These are phyloP conservation scores for Patiria pectinifera DNA, from an alignment of 53 echinoderm and acorn worm genomes.

Conservation along the genomic window DNA sequence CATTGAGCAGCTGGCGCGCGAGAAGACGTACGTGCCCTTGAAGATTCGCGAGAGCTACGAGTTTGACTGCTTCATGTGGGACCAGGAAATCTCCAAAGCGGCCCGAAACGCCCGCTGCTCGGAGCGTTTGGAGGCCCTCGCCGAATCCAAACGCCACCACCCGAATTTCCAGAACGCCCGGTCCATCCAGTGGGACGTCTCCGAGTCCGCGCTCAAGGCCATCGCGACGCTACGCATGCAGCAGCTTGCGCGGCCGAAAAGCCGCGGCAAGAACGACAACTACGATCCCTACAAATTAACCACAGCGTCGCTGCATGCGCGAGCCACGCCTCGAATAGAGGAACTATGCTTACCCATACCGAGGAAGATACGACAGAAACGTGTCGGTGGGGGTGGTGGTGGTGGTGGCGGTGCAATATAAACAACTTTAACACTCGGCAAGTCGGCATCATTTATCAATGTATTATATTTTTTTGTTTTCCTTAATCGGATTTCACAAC, in stretches of 20 bases:
- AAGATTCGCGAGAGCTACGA: constrained; percentile 93
- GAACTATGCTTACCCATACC: constrained; percentile 93
- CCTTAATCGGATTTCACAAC: not conserved
- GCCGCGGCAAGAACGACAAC: constrained; percentile 85
- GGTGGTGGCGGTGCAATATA: constrained; percentile 30
- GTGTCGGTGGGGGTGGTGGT: constrained; percentile 24
- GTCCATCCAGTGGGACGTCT: constrained; percentile 78
- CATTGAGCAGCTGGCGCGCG: constrained; percentile 82
- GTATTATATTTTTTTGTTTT: not conserved
- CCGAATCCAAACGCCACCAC: constrained; percentile 85
- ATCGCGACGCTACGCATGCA: constrained; percentile 94
- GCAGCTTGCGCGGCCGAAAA: constrained; percentile 93
- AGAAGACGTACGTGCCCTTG: constrained; percentile 81
- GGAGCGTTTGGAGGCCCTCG: constrained; percentile 81
- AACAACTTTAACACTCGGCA: not conserved
- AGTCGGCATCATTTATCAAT: not conserved
- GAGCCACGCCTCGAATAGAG: constrained; percentile 89
- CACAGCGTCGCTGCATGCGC: constrained; percentile 79
- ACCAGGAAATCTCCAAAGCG: constrained; percentile 88
- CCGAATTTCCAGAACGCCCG: constrained; percentile 75
- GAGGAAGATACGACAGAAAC: constrained; percentile 90
- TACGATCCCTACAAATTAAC: constrained; percentile 93
- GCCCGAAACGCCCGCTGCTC: constrained; percentile 90
- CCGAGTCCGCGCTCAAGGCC: constrained; percentile 87
- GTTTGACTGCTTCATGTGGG: constrained; percentile 91